These are phyloP conservation scores for Tauraco erythrolophus DNA, from an alignment of 2,113 vertebrate genomes.

Conservation along the genomic window DNA sequence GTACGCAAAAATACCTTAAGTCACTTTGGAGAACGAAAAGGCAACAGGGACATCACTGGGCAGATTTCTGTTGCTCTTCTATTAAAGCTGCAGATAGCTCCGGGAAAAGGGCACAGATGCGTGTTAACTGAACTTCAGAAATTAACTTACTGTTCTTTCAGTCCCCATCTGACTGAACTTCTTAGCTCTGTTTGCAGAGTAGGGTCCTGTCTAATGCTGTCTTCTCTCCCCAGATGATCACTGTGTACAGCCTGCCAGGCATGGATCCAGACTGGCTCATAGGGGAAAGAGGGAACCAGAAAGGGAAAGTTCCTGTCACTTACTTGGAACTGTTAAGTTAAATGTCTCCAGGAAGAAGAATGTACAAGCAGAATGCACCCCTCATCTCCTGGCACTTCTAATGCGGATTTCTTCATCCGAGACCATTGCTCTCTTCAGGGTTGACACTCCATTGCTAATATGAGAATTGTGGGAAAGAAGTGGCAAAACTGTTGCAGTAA, in stretches of 20 bases:
- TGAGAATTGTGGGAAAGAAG: neutral
- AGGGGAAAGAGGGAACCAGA: constrained; percentile 92
- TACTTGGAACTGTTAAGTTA: constrained; percentile 97
- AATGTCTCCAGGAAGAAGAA: constrained; percentile 34
- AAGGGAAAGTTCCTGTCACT: constrained; percentile 95
- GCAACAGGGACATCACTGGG: neutral
- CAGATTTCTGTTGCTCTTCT: neutral
- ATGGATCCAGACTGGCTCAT: constrained; percentile 98
- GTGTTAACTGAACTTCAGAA: neutral
- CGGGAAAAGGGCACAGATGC: neutral
- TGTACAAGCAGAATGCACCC: constrained; percentile 39
- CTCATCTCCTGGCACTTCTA: constrained; percentile 46
- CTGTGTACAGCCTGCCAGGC: constrained; percentile 93
- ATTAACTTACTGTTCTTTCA: neutral
- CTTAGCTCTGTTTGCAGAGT: neutral
- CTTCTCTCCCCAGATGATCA: constrained; percentile 85
- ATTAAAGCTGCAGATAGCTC: neutral
- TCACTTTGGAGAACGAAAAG: neutral
- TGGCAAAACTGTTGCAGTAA: neutral
- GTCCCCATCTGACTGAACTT: neutral
- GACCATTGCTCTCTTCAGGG: constrained; percentile 56
- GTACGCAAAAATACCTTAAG: neutral
- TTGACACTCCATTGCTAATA: constrained; percentile 10
- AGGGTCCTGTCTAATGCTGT: neutral
- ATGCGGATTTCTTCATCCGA: constrained; percentile 18